Evolutionary conservation across 2,113 vertebrate genomes (phyloP).

Genomic region (Nyctibius bracteatus): DNA sequence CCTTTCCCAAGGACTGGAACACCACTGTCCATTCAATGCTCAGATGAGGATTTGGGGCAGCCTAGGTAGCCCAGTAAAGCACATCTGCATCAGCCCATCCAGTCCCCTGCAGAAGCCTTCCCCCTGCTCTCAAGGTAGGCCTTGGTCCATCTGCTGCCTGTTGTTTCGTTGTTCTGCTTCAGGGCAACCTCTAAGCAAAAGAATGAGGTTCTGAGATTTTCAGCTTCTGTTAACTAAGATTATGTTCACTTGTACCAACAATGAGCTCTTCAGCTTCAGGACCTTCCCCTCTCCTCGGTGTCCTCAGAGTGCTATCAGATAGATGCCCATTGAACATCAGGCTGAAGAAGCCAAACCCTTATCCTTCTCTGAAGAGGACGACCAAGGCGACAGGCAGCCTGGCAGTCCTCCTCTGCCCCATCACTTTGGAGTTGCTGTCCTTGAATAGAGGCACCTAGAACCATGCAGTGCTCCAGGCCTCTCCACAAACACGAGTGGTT

Average conservation of each 20-base stretch:
- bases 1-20: not conserved
- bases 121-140: not conserved
- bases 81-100: not conserved
- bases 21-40: not conserved
- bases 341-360: not conserved
- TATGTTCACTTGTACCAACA: not conserved
- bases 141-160: not conserved
- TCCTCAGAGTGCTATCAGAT: not conserved
- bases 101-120: not conserved
- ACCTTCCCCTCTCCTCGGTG: not conserved
- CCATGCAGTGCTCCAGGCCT: not conserved
- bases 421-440: not conserved
- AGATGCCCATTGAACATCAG: not conserved
- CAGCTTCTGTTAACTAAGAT: not conserved
- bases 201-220: not conserved
- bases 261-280: not conserved
- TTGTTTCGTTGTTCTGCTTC: not conserved
- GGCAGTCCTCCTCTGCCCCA: not conserved
- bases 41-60: not conserved
- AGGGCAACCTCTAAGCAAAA: not conserved
- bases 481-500: not conserved
- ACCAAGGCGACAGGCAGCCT: not conserved
- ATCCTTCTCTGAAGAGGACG: not conserved
- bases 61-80: not conserved
- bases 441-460: not conserved